Evolutionary conservation across 2,888 invertebrate species (phyloP), one percentile per base, ranked within the genome.

Genomic region (Thymelicus lineola): DNA sequence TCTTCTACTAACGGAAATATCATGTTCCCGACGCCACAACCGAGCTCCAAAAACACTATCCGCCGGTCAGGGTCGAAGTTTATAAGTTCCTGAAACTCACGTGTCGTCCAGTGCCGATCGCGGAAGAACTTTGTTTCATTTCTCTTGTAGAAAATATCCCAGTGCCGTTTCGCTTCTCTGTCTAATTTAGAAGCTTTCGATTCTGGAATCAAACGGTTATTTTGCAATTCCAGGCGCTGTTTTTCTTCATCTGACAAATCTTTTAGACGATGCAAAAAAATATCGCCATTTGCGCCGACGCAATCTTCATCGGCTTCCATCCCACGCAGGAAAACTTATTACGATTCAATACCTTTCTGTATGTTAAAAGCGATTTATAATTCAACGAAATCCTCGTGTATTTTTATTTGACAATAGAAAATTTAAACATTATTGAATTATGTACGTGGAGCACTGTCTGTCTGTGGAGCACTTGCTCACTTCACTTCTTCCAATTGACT

Each of bases 11-110:
- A 86, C 0, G 99, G 99, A 87, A 97, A 99, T 60, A 99, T 94
- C 86, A 99, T 97, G 91, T 99, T 99, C 0, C 99, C 99, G 9
- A 99, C 99, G 4, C 99, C 99, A 86, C 99, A 99, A 0, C 99
- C 99, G 7, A 98, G 95, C 91, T 99, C 99, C 20, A 98, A 89
- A 64, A 97, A 92, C 12, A 89, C 86, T 80, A 96, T 95, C 66
- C 95, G 94, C 70, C 95, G 89, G 3, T 88, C 90, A 83, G 95
- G 76, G 86, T 91, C 84, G 68, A 90, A 93, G 69, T 93, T 90
- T 70, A 96, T 90, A 15, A 99, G 91, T 83, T 98, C 98, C 77
- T 96, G 93, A 91, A 99, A 99, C 93, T 99, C 99, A 82, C 98
- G 94, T 72, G 97, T 97, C 0, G 98, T 99, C 99, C 99, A 99